Percentiles rank a stretch among this genome's conserved stretches.
Evolutionary conservation across 2,888 invertebrate species (phyloP).

Genomic region (Pedicia rivosa): DNA sequence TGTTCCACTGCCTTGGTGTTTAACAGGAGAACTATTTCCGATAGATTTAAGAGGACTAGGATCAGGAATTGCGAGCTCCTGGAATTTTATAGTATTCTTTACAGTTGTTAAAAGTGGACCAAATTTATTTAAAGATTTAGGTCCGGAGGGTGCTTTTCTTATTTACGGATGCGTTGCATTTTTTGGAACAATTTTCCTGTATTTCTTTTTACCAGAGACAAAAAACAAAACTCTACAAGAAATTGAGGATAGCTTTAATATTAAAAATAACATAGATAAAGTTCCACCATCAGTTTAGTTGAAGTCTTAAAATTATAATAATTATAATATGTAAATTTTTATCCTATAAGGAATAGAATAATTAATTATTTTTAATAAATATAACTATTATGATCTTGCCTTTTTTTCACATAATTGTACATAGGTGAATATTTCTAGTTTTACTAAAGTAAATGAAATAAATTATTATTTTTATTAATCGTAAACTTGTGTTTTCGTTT

Average conservation of each 20-base stretch:
- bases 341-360: no score
- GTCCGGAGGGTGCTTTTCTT: slow-evolving; percentile 38
- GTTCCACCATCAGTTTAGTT: no score
- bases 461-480: no score
- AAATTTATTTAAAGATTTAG: slow-evolving; percentile 35
- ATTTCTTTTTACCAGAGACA: slow-evolving; percentile 43
- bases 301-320: no score
- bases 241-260: slow-evolving; percentile 39
- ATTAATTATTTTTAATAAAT: no score
- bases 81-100: slow-evolving; percentile 41
- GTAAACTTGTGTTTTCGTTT: no score
- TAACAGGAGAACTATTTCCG: slow-evolving; percentile 49
- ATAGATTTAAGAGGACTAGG: slow-evolving; percentile 38
- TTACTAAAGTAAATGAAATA: no score
- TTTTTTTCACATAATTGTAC: no score
- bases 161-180: slow-evolving; percentile 38
- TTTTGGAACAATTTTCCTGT: slow-evolving; percentile 36
- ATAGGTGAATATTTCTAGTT: no score
- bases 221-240: slow-evolving; percentile 45
- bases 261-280: slow-evolving; percentile 13
- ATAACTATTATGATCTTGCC: no score
- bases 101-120: slow-evolving; percentile 45
- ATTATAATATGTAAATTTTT: no score
- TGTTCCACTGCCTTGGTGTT: slow-evolving; percentile 47
- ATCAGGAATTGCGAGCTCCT: slow-evolving; percentile 40